phyloP scores from a whole-genome alignment of 2,888 invertebrate species.

The Philhelius pedissequus region DNA sequence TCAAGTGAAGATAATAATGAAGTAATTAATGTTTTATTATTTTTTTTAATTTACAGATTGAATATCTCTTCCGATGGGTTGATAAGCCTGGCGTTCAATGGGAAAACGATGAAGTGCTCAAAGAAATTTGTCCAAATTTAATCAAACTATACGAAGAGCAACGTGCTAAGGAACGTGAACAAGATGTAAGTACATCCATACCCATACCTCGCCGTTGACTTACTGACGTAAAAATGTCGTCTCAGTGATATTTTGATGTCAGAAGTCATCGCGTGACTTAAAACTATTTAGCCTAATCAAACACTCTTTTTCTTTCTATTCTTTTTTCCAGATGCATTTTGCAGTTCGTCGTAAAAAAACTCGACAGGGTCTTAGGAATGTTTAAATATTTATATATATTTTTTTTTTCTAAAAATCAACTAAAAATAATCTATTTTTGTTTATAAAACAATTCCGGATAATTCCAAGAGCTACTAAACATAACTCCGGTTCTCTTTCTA shows the following conservation, averaged over 20 bases:
- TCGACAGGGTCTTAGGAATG: constrained; percentile 70
- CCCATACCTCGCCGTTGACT: not conserved
- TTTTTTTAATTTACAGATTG: constrained; percentile 70
- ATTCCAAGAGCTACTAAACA: constrained; percentile 60
- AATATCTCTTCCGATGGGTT: constrained; percentile 73
- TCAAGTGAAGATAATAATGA: no score
- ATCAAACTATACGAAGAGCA: constrained; percentile 73
- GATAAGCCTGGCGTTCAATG: constrained; percentile 73
- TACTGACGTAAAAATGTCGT: not conserved
- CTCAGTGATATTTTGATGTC: not conserved
- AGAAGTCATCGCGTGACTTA: no score
- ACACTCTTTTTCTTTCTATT: not conserved
- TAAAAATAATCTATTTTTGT: constrained; percentile 50
- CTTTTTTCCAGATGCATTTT: constrained; percentile 74
- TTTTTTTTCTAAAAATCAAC: constrained; percentile 34
- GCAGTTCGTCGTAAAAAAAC: constrained; percentile 74
- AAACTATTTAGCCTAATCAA: not conserved
- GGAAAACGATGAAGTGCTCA: constrained; percentile 74
- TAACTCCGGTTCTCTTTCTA: constrained; percentile 38
- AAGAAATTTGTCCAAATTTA: constrained; percentile 72
- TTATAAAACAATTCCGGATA: constrained; percentile 60
- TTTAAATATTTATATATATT: constrained; percentile 33
- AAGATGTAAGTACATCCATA: constrained; percentile 70
- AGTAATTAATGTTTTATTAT: not conserved
- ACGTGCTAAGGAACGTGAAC: constrained; percentile 73